Evolutionary conservation across 2,888 invertebrate species (phyloP).

Genomic region (Erebia palarica): DNA sequence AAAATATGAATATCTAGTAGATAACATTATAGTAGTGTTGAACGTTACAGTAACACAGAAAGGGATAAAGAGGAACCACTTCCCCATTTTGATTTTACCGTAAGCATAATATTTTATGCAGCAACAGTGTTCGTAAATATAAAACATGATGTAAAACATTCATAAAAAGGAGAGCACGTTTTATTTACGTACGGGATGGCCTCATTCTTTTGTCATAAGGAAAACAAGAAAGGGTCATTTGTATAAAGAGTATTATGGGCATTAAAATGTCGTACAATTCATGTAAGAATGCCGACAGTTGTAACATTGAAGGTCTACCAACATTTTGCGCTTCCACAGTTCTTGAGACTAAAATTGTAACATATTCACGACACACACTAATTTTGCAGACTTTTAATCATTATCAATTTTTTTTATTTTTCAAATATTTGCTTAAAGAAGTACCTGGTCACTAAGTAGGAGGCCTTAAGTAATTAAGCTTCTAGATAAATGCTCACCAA

Average conservation of each 20-base stretch:
- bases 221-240: slow-evolving; percentile 56
- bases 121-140: slow-evolving; percentile 24
- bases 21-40: not conserved
- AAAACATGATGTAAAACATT: slow-evolving; percentile 40
- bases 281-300: slow-evolving; percentile 16
- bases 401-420: too few species aligned
- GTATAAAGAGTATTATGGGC: slow-evolving; percentile 65
- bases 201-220: slow-evolving; percentile 64
- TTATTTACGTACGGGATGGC: slow-evolving; percentile 55
- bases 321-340: not conserved
- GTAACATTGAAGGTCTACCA: slow-evolving; percentile 11
- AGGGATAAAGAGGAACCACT: not conserved
- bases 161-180: slow-evolving; percentile 58
- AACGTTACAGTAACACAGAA: not conserved
- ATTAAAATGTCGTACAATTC: slow-evolving; percentile 51
- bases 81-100: slow-evolving; percentile 12
- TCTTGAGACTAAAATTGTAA: not conserved
- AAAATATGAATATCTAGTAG: not conserved
- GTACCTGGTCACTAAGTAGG: too few species aligned
- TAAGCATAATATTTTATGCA: slow-evolving; percentile 9
- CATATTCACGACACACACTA: too few species aligned
- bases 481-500: too few species aligned
- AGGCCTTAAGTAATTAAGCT: too few species aligned
- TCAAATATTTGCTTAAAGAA: too few species aligned
- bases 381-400: too few species aligned